A percentile compares a stretch with the other conserved stretches of the same genome.
Conservation (phyloP, 2,888 invertebrate species). For the Loripinus fragilis region DNA sequence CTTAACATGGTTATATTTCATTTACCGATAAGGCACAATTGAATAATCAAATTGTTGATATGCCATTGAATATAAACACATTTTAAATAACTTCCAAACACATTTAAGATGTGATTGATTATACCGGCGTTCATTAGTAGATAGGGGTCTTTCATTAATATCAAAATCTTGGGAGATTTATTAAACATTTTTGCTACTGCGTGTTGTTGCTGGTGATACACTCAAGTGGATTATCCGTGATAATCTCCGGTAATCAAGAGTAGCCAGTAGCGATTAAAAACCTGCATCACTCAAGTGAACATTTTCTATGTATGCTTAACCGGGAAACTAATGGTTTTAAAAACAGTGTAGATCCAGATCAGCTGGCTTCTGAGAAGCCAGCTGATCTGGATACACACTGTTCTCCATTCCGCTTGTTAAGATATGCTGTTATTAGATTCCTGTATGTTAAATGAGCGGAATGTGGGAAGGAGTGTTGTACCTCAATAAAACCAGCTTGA, state of each 20-base stretch:
- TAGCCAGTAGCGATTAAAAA: constrained; percentile 13
- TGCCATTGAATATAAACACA: constrained; percentile 64
- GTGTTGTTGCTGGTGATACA: constrained; percentile 46
- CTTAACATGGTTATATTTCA: constrained; percentile 53
- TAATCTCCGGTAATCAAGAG: constrained; percentile 38
- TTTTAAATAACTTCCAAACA: constrained; percentile 66
- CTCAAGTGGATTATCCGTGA: constrained; percentile 48
- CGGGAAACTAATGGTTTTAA: too few relatives aligned
- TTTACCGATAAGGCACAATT: constrained; percentile 57
- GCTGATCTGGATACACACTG: too few relatives aligned
- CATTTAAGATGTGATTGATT: constrained; percentile 60
- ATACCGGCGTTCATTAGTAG: constrained; percentile 51
- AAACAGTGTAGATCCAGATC: too few relatives aligned
- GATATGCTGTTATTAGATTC: too few relatives aligned
- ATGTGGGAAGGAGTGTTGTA: too few relatives aligned
- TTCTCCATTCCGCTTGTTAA: too few relatives aligned
- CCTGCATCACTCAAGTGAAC: not conserved
- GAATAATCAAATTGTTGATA: constrained; percentile 49
- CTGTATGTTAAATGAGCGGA: too few relatives aligned
- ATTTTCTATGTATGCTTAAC: too few relatives aligned
- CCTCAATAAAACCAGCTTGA: too few relatives aligned
- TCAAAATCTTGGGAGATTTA: constrained; percentile 49
- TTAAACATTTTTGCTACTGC: constrained; percentile 55
- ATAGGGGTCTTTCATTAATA: constrained; percentile 55
- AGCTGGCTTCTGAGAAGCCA: too few relatives aligned